phyloP scores from a whole-genome alignment of 2,888 invertebrate genomes.

The Eretmocerus hayati region DNA sequence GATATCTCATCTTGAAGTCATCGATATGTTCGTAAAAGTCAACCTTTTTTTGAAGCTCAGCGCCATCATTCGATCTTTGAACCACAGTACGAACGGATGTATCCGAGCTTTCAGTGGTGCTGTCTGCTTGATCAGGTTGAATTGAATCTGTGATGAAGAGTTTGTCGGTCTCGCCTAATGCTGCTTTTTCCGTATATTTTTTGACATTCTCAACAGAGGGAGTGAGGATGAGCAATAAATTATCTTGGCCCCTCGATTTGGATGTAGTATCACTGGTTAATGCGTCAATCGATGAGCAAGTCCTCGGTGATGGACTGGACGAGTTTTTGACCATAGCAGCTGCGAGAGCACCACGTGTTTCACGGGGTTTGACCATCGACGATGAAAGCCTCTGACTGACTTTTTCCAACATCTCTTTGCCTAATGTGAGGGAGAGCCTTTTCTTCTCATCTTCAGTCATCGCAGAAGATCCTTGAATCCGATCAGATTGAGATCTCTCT shows the following conservation, averaged over 20 bases:
- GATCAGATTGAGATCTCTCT: slow-evolving; percentile 30
- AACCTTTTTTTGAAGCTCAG: slow-evolving; percentile 66
- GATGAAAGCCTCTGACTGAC: slow-evolving; percentile 47
- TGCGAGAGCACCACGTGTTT: slow-evolving; percentile 56
- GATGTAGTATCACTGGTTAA: slow-evolving; percentile 6
- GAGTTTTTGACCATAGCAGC: slow-evolving; percentile 48
- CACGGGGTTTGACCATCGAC: slow-evolving; percentile 36
- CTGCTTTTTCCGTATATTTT: slow-evolving; percentile 41
- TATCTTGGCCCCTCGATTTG: slow-evolving; percentile 35
- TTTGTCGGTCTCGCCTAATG: slow-evolving; percentile 48
- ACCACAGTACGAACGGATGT: slow-evolving; percentile 65
- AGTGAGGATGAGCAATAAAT: slow-evolving; percentile 48
- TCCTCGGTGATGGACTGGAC: slow-evolving; percentile 42
- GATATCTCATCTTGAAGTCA: slow-evolving; percentile 39
- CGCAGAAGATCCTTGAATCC: slow-evolving; percentile 15
- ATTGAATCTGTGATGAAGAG: slow-evolving; percentile 36
- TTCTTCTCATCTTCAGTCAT: slow-evolving; percentile 66
- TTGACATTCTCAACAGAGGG: slow-evolving; percentile 33
- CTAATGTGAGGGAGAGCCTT: slow-evolving; percentile 63
- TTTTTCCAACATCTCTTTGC: slow-evolving; percentile 65
- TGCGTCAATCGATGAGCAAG: slow-evolving; percentile 43
- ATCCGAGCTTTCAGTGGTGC: slow-evolving; percentile 59
- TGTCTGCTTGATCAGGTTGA: slow-evolving; percentile 60
- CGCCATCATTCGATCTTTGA: slow-evolving; percentile 51
- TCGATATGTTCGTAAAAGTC: slow-evolving; percentile 72